A percentile compares a stretch with the other conserved stretches of the same genome.
phyloP scores from a whole-genome alignment of 2,113 vertebrate species.

The Grammomys surdaster region DNA sequence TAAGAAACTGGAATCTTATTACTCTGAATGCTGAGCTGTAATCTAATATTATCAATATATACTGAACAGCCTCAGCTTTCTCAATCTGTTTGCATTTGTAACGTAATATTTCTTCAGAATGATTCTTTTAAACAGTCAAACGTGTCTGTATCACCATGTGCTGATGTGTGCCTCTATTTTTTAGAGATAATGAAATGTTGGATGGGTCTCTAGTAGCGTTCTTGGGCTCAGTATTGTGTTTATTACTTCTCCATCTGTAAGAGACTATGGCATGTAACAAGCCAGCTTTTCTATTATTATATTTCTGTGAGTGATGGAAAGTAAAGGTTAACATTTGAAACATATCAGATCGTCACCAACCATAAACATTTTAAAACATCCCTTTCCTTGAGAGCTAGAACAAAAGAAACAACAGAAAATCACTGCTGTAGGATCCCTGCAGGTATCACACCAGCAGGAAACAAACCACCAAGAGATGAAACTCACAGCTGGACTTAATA shows the following conservation, averaged over 20 bases:
- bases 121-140: slow-evolving; percentile 70
- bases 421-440: not conserved
- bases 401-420: not conserved
- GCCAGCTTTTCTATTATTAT: slow-evolving; percentile 12
- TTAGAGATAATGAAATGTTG: slow-evolving; percentile 73
- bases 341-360: not conserved
- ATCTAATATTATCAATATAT: slow-evolving; percentile 79
- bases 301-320: slow-evolving; percentile 48
- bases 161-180: slow-evolving; percentile 52
- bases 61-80: slow-evolving; percentile 70
- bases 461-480: not conserved
- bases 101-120: slow-evolving; percentile 78
- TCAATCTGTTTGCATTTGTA: slow-evolving; percentile 79
- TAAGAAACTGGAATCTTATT: slow-evolving; percentile 81
- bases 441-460: not conserved
- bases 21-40: slow-evolving; percentile 69
- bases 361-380: slow-evolving; percentile 14
- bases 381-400: not conserved
- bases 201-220: slow-evolving; percentile 28
- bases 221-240: slow-evolving; percentile 38
- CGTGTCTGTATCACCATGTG: slow-evolving; percentile 52
- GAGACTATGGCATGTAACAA: slow-evolving; percentile 30
- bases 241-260: slow-evolving; percentile 50
- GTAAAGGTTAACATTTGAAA: slow-evolving; percentile 49
- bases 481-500: not conserved